Conservation (phyloP, 2,888 invertebrate species). For the Papilio protenor region DNA sequence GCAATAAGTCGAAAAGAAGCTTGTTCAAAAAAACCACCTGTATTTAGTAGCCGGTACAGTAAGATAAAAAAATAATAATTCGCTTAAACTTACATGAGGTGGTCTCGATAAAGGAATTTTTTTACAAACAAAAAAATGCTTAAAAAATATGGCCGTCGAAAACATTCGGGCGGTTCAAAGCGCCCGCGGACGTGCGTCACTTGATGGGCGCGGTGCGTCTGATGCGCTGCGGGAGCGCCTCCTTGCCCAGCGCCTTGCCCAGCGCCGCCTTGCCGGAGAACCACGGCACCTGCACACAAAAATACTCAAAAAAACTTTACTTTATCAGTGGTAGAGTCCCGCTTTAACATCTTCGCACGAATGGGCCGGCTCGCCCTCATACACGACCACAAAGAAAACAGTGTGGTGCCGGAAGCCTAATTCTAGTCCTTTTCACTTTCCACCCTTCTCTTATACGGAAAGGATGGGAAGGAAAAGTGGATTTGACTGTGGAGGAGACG, state of each 20-base stretch:
- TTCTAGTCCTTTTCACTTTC: too few species aligned
- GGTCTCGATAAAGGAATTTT: slow-evolving; percentile 57
- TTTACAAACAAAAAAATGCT: slow-evolving; percentile 53
- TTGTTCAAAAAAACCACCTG: slow-evolving; percentile 52
- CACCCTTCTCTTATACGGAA: too few species aligned
- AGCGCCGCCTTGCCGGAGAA: slow-evolving; percentile 57
- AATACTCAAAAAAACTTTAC: neutral
- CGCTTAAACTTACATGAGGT: slow-evolving; percentile 68
- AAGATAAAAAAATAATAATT: slow-evolving; percentile 64
- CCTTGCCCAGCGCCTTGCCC: slow-evolving; percentile 61
- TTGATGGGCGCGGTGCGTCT: slow-evolving; percentile 66
- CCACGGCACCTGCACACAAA: slow-evolving; percentile 66
- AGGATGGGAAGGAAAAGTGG: too few species aligned
- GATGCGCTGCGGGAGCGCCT: slow-evolving; percentile 64
- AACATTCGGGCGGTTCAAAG: slow-evolving; percentile 38
- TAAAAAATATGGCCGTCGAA: slow-evolving; percentile 56
- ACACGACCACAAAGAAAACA: too few species aligned
- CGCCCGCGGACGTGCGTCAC: slow-evolving; percentile 49
- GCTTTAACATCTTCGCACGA: too few species aligned
- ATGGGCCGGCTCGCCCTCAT: too few species aligned
- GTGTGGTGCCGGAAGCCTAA: too few species aligned
- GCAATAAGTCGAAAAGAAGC: slow-evolving; percentile 61
- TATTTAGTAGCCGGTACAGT: slow-evolving; percentile 53
- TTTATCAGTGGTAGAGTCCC: too few species aligned
- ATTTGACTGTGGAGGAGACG: too few species aligned